Percentiles rank a stretch among this genome's conserved stretches.
phyloP scores from a whole-genome alignment of 35 echinoderm and acorn worm genomes.

The Diadema setosum region DNA sequence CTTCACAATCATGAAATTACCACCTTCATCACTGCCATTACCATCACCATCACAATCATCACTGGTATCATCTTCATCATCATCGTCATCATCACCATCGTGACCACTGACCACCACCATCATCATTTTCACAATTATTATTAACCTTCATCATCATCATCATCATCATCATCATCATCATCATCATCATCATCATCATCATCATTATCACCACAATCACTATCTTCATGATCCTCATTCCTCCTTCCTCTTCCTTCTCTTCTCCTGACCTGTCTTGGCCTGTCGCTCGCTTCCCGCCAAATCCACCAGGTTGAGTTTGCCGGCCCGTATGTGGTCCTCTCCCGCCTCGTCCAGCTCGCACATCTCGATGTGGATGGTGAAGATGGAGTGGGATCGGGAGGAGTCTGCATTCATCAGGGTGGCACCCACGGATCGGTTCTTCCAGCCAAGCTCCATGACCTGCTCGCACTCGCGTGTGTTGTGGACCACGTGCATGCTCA shows the following conservation, averaged over 20 bases:
- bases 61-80: not conserved
- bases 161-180: not conserved
- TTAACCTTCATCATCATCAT: not conserved
- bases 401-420: constrained; percentile 99
- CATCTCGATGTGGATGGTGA: constrained; percentile 99
- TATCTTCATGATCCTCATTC: not conserved
- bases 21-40: not conserved
- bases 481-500: constrained; percentile 92
- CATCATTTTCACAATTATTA: not conserved
- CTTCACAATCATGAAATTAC: not conserved
- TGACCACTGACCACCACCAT: not conserved
- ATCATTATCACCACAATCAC: not conserved
- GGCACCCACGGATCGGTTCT: constrained; percentile 77
- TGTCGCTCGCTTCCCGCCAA: constrained; percentile 98
- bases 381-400: constrained; percentile 98
- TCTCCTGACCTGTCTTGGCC: constrained; percentile 90
- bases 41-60: not conserved
- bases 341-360: constrained; percentile 82
- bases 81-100: not conserved
- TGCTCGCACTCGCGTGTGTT: constrained; percentile 84
- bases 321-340: constrained; percentile 86
- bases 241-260: too few relatives aligned
- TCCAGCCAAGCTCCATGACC: constrained; percentile 92
- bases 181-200: not conserved
- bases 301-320: constrained; percentile 98